Percentiles rank a stretch among this genome's conserved stretches.
Conservation (phyloP, 2,113 vertebrate genomes). For the Phasianus colchicus region DNA sequence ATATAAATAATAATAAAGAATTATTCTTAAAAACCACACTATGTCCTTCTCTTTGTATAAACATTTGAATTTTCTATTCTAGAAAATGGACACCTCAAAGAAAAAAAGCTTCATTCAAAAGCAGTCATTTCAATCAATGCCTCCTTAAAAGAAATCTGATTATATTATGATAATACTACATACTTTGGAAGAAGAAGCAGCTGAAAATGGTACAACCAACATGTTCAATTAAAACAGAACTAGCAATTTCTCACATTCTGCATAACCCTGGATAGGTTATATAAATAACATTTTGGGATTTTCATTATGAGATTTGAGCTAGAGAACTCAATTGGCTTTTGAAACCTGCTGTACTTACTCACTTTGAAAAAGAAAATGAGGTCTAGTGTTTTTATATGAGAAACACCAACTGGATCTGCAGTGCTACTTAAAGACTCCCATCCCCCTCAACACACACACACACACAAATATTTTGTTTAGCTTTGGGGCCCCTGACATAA, state of each 20-base stretch:
- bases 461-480: neutral
- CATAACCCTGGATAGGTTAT: neutral
- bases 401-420: neutral
- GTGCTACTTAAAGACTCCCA: neutral
- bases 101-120: neutral
- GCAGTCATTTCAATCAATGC: neutral
- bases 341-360: neutral
- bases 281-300: neutral
- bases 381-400: neutral
- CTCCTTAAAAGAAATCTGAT: neutral
- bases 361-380: neutral
- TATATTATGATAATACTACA: neutral
- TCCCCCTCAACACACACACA: too few relatives aligned
- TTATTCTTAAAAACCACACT: neutral
- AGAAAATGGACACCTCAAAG: neutral
- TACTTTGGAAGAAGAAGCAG: neutral
- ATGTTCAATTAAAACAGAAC: neutral
- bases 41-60: accelerated
- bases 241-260: neutral
- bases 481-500: neutral
- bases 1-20: neutral
- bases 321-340: neutral
- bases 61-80: neutral
- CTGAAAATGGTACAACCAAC: neutral
- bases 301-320: neutral